A percentile compares a stretch with the other conserved stretches of the same genome.
phyloP scores from a whole-genome alignment of 2,797 vertebrate species.

The Acanthiza pusilla region DNA sequence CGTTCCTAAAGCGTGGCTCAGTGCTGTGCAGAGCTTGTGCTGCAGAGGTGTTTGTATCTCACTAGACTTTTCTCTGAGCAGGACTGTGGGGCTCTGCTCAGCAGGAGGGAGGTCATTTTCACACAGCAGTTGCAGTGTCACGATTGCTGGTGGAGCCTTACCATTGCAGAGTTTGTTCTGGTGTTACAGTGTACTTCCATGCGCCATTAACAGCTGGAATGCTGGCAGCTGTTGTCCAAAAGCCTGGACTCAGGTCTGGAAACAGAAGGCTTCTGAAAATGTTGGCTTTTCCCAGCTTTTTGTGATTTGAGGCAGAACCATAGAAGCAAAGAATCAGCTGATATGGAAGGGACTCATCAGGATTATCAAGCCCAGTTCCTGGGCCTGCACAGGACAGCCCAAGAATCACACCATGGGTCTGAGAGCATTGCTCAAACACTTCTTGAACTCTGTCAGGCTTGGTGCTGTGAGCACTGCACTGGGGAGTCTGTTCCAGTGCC shows the following conservation, averaged over 20 bases:
- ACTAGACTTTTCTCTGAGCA: not conserved
- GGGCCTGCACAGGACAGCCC: too few relatives aligned
- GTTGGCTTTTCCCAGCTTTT: not conserved
- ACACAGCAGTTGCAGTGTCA: not conserved
- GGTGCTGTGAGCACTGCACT: too few relatives aligned
- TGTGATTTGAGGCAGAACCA: not conserved
- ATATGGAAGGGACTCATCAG: not conserved
- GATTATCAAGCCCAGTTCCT: not conserved
- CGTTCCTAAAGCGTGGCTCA: rapidly evolving
- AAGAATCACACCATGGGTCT: not conserved
- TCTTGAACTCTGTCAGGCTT: not conserved
- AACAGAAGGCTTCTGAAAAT: not conserved
- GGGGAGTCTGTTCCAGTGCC: not conserved
- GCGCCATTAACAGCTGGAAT: not conserved
- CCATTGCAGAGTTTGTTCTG: not conserved
- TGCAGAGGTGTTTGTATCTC: not conserved
- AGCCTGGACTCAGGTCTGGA: not conserved
- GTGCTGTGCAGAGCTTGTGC: not conserved
- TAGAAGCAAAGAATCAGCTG: not conserved
- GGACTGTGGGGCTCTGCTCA: not conserved
- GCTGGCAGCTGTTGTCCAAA: not conserved
- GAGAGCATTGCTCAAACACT: not conserved
- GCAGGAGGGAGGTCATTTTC: not conserved
- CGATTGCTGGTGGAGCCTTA: not conserved
- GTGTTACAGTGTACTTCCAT: not conserved